Evolutionary conservation across 2,888 invertebrate species (phyloP), one percentile per base, ranked within the genome.

Genomic region (Melipona bicolor): DNA sequence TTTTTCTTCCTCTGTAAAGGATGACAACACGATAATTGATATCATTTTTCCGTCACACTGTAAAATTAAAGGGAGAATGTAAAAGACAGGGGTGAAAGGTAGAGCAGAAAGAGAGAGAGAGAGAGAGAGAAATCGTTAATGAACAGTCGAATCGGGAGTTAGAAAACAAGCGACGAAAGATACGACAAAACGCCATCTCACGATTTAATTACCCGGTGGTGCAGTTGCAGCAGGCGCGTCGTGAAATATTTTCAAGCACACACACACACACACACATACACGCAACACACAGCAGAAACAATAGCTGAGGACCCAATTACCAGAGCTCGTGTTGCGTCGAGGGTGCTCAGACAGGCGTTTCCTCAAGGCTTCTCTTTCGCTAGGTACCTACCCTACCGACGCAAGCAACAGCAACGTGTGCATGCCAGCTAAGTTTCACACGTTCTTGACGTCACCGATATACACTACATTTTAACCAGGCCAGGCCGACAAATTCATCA

Each of bases 251-350:
- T 77, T 76, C 83, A 75, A 86, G 79, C 77, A 36, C 36, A 36
- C 36, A 36, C 36, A 32, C 32, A 32, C 4, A 32, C 32, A 32
- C 4, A 36, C 9, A 9, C 9, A 36, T 36, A 9, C 36, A 36
- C 9, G 36, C 36, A 36, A 36, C 36, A 36, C 36, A 36, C 36
- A 50, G 69, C 77, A 64, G 69, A 85, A 86, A 86, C 86, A 86
- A 83, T 86, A 79, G 79, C 83, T 32, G 56, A 83, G 86, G 73
- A 77, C 86, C 86, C 86, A 86, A 86, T 86, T 86, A 86, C 83
- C 78, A 73, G 76, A 61, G 75, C 80, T 85, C 86, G 80, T 86
- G 86, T 83, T 79, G 86, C 80, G 75, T 83, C 74, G 73, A 86
- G 86, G 77, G 86, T 86, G 73, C 86, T 86, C 83, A 80, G 86